Conservation (phyloP, 2,113 vertebrate genomes). For the Phyllostomus hastatus region DNA sequence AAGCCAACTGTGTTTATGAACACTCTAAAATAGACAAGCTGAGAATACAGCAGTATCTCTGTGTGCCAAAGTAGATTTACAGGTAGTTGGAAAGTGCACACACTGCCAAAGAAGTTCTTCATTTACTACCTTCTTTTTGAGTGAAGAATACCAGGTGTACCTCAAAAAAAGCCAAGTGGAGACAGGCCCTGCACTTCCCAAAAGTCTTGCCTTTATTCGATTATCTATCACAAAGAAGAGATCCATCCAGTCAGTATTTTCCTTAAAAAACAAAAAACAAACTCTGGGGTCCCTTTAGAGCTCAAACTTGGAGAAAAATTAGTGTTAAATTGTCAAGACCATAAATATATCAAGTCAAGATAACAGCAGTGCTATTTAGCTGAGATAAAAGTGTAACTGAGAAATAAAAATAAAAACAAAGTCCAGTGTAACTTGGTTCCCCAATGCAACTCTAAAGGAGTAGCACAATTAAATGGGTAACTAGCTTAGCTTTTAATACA, state of each 20-base stretch:
- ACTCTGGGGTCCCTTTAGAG: not conserved
- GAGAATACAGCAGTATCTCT: not conserved
- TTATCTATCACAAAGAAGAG: not conserved
- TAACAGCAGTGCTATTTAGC: not conserved
- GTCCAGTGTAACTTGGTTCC: not conserved
- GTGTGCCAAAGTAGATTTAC: slow-evolving; percentile 40
- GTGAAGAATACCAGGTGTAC: not conserved
- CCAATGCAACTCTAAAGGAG: not conserved
- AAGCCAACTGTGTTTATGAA: slow-evolving; percentile 70
- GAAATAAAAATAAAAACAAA: not conserved
- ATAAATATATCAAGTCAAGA: not conserved
- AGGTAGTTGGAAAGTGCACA: slow-evolving; percentile 1
- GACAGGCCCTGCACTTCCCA: not conserved
- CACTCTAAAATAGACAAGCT: slow-evolving; percentile 46
- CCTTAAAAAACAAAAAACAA: not conserved
- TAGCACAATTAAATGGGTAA: not conserved
- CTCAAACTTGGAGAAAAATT: not conserved
- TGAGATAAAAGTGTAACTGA: not conserved
- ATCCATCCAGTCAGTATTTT: not conserved
- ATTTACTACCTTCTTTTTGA: not conserved
- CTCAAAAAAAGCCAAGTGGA: not conserved
- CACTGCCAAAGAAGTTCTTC: not conserved
- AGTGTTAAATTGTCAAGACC: not conserved
- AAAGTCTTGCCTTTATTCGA: not conserved
- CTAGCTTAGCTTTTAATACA: not conserved